phyloP scores from a whole-genome alignment of 2,797 vertebrate genomes.

The Holocentrus rufus region DNA sequence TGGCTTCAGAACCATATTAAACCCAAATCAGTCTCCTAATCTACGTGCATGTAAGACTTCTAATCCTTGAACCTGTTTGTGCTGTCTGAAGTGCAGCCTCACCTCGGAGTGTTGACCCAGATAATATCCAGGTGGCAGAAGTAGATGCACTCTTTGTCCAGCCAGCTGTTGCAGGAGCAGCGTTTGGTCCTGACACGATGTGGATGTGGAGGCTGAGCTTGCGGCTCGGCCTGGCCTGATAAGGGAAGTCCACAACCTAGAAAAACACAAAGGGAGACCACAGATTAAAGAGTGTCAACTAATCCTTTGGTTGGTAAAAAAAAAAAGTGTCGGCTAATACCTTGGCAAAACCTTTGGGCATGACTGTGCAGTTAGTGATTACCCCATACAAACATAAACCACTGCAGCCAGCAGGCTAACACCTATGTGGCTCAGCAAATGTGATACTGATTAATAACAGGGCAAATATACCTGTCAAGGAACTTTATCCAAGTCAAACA shows the following conservation, averaged over 20 bases:
- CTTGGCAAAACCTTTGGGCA: neutral
- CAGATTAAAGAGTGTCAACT: constrained; percentile 39
- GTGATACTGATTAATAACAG: constrained; percentile 17
- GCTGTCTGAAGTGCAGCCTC: constrained; percentile 57
- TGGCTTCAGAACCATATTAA: neutral
- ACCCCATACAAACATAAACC: constrained; percentile 34
- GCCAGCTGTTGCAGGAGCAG: constrained; percentile 93
- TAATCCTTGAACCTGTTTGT: neutral
- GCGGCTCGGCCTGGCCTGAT: constrained; percentile 43
- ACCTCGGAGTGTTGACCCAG: constrained; percentile 97
- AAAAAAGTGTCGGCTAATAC: neutral
- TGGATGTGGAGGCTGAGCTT: constrained; percentile 22
- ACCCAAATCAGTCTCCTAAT: too few species aligned
- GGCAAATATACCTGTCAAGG: constrained; percentile 2
- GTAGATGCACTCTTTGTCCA: constrained; percentile 95
- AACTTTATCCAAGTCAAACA: constrained; percentile 46
- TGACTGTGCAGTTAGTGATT: constrained; percentile 16
- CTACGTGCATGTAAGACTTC: neutral
- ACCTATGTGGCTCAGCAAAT: constrained; percentile 37
- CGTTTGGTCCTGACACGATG: constrained; percentile 83
- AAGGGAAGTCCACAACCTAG: constrained; percentile 81
- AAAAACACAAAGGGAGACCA: constrained; percentile 41
- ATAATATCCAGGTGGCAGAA: constrained; percentile 98
- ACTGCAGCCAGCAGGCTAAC: constrained; percentile 17
- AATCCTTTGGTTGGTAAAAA: constrained; percentile 2